Conservation (phyloP, 2,113 vertebrate genomes). For the Agelaius phoeniceus region DNA sequence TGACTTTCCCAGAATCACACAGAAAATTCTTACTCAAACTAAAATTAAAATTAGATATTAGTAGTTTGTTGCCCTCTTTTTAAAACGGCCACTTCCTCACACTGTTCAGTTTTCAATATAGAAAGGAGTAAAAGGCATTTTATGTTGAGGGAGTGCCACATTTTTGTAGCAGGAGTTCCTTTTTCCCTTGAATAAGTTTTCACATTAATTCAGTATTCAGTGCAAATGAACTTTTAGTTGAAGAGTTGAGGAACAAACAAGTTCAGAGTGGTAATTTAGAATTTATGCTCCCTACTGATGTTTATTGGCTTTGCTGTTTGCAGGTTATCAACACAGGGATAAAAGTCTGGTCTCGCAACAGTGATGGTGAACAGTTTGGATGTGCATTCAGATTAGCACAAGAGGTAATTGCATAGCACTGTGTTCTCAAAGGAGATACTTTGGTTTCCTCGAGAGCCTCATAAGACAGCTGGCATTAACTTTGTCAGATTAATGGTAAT, state of each 20-base stretch:
- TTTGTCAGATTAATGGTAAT: neutral
- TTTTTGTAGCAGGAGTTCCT: neutral
- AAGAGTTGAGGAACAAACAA: neutral
- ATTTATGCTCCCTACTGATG: neutral
- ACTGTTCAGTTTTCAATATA: neutral
- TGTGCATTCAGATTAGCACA: slow-evolving; percentile 96
- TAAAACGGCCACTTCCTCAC: neutral
- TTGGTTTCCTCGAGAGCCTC: neutral
- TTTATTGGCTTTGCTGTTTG: neutral
- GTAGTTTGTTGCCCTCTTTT: neutral
- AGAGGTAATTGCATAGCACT: slow-evolving; percentile 81
- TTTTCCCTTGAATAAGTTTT: neutral
- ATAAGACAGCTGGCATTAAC: neutral
- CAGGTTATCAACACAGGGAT: slow-evolving; percentile 98
- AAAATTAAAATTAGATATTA: neutral
- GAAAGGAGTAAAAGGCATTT: neutral
- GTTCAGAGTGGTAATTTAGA: neutral
- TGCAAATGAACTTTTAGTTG: neutral
- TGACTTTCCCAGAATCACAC: neutral
- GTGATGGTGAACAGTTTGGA: slow-evolving; percentile 91
- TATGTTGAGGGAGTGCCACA: accelerated
- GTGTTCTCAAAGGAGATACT: neutral
- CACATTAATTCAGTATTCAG: neutral
- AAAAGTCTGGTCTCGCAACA: slow-evolving; percentile 96
- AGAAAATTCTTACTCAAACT: neutral